Evolutionary conservation across 2,888 invertebrate genomes (phyloP), one percentile per base, ranked within the genome.

Genomic region (Eulithis testata): DNA sequence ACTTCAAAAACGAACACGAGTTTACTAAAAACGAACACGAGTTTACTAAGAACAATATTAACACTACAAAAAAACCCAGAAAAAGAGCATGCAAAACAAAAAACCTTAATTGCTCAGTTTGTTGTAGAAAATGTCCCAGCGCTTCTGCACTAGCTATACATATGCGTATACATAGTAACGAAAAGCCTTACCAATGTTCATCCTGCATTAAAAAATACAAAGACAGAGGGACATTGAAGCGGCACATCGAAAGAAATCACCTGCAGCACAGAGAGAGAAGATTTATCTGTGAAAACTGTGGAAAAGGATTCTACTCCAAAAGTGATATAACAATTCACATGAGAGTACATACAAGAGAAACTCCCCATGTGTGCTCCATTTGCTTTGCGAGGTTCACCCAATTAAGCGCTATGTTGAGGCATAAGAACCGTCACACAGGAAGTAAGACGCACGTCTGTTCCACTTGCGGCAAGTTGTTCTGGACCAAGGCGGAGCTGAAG

Each of bases 311-410:
- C 63, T 87, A 75, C 63, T 81, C 86, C 6, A 88, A 88, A 71
- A 76, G 70, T 67, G 85, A 88, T 74, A 80, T 91, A 0, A 80
- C 80, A 31, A 79, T 84, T 12, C 92, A 93, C 56, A 84, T 87
- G 81, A 76, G 90, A 7, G 84, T 81, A 5, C 92, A 92, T 57
- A 91, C 91, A 2, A 86, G 88, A 1, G 91, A 92, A 66, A 90
- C 88, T 9, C 92, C 92, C 2, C 91, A 88, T 65, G 63, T 76
- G 2, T 93, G 91, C 64, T 66, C 84, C 0, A 66, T 81, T 14
- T 93, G 92, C 61, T 77, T 82, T 0, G 71, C 77, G 11, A 80
- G 78, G 12, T 92, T 91, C 61, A 84, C 84, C 2, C 91, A 91
- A 65, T 68, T 83, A 9, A 83, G 87, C 68, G 80, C 89, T 1